Conservation (phyloP, 2,888 invertebrate genomes). For the Andrena minutula region DNA sequence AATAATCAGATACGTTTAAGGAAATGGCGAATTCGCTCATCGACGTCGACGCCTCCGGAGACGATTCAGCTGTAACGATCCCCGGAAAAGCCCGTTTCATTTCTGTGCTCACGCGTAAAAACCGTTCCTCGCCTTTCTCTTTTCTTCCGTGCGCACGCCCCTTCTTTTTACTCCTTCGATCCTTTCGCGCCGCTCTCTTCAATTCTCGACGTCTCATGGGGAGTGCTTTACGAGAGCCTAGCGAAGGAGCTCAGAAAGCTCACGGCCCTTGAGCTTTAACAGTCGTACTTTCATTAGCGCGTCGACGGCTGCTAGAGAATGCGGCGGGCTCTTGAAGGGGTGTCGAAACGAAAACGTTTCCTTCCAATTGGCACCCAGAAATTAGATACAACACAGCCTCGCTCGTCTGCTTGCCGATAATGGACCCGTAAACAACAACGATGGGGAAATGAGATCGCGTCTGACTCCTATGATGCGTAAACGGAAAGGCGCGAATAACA, state of each 20-base stretch:
- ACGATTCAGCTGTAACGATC: conserved; percentile 77
- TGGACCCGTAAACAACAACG: conserved; percentile 49
- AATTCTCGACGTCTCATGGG: conserved; percentile 69
- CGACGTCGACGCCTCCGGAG: conserved; percentile 62
- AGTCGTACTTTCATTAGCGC: conserved; percentile 82
- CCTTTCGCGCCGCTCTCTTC: conserved; percentile 61
- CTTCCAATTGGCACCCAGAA: conserved; percentile 60
- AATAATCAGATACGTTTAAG: conserved; percentile 80
- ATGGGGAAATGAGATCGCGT: conserved; percentile 24
- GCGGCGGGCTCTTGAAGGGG: conserved; percentile 51
- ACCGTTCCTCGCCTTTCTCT: conserved; percentile 53
- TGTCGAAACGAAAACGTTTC: conserved; percentile 69
- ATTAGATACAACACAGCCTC: conserved; percentile 59
- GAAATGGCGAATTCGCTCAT: conserved; percentile 63
- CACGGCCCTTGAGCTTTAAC: conserved; percentile 79
- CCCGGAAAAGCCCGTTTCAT: conserved; percentile 72
- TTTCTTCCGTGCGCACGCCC: conserved; percentile 34
- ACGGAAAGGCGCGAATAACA: conserved; percentile 2
- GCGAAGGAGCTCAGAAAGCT: conserved; percentile 72
- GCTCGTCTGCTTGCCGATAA: conserved; percentile 45
- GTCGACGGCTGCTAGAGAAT: conserved; percentile 60
- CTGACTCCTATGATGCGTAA: conserved; percentile 12
- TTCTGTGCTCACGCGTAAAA: conserved; percentile 76
- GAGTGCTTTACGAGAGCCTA: conserved; percentile 68
- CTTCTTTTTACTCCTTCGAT: conserved; percentile 64